phyloP scores from a whole-genome alignment of 2,113 vertebrate genomes.

The Oreocharis arfaki region DNA sequence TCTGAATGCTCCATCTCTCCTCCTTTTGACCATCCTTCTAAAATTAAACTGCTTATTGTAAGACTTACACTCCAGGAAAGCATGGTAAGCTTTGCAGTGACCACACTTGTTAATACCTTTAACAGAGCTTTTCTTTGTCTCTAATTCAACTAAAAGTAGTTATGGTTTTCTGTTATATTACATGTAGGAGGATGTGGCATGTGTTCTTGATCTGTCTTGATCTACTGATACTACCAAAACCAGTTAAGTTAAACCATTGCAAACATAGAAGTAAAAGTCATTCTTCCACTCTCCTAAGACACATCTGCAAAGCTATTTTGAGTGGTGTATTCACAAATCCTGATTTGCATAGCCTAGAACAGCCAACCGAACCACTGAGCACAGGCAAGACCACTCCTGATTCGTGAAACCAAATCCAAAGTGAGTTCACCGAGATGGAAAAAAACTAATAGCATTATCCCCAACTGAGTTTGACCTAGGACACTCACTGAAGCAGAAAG shows the following conservation, averaged over 20 bases:
- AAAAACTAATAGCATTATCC: neutral
- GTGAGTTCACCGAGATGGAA: neutral
- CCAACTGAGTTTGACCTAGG: neutral
- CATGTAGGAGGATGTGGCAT: neutral
- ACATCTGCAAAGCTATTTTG: conserved; percentile 15
- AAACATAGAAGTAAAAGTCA: neutral
- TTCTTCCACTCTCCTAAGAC: neutral
- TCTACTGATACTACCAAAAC: neutral
- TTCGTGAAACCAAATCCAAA: neutral
- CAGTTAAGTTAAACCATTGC: neutral
- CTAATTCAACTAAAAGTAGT: neutral
- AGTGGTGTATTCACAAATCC: neutral
- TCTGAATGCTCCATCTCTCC: neutral
- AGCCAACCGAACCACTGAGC: neutral
- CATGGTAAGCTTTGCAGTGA: neutral
- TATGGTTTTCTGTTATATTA: neutral
- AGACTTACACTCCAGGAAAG: neutral
- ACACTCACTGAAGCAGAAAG: neutral
- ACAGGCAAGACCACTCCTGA: neutral
- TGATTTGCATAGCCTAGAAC: neutral
- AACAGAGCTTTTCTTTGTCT: neutral
- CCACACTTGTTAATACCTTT: neutral
- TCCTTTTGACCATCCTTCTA: neutral
- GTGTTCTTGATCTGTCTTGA: neutral
- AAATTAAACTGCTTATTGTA: neutral